Evolutionary conservation across 2,797 vertebrate genomes (phyloP).

Genomic region (Sandelia bainsii): DNA sequence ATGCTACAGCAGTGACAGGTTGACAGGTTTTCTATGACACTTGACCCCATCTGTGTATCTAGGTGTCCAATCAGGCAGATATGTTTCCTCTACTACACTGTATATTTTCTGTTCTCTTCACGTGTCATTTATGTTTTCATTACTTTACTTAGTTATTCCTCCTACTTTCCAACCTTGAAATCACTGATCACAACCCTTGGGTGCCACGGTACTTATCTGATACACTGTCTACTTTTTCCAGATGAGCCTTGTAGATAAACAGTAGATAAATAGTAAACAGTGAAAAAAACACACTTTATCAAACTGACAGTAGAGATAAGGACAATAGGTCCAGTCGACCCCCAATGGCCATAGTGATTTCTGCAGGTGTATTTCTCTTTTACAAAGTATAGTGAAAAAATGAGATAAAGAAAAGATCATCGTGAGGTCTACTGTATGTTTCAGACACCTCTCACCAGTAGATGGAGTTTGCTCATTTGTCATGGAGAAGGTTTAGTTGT

Average conservation of each 20-base stretch:
- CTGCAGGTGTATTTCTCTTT: background rate
- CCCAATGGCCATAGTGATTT: constrained; percentile 6
- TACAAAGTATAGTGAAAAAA: background rate
- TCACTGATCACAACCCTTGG: constrained; percentile 31
- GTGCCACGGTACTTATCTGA: constrained; percentile 12
- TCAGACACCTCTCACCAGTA: background rate
- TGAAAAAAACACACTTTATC: constrained; percentile 3
- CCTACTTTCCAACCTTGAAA: constrained; percentile 45
- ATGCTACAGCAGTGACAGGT: constrained; percentile 43
- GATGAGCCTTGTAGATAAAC: constrained; percentile 35
- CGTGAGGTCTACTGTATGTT: background rate
- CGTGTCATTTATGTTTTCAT: constrained; percentile 14
- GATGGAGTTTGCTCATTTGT: background rate
- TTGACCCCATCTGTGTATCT: constrained; percentile 45
- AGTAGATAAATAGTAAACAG: background rate
- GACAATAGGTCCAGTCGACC: background rate
- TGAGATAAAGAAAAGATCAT: too few relatives aligned
- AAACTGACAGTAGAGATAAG: constrained; percentile 17
- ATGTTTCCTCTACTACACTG: background rate
- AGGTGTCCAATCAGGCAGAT: constrained; percentile 54
- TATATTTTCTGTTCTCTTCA: constrained; percentile 18
- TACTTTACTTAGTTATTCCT: constrained; percentile 15
- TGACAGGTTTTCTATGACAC: constrained; percentile 58
- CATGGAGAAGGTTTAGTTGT: background rate
- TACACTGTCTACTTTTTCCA: constrained; percentile 10